Base-by-base conservation (phyloP, 2,888 invertebrate genomes). In the Aelia acuminata region DNA sequence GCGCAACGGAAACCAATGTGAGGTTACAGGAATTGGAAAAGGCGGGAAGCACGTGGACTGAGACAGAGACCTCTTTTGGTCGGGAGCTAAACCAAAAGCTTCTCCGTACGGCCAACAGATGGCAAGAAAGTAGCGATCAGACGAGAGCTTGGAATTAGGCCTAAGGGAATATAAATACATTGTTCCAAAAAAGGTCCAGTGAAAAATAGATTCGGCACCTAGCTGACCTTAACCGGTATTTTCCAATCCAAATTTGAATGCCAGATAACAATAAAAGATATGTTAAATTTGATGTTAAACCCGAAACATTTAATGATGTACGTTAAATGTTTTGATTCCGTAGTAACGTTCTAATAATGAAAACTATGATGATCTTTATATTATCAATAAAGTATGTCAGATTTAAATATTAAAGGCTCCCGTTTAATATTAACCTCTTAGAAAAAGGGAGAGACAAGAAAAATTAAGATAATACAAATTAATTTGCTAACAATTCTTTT, bases 101-200 rank as follows among this genome's bases (percentile, higher is more conserved):
- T 80, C 43, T n/a, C 43, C 2, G 11, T 0, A n/a, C 3, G 3
- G 80, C 80, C 80, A 43, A 43, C 43, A 80, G 80, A 80, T 43
- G 43, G 43, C 80, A n/a, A 11, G n/a, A 2, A 11, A 4, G 7
- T 13, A 3, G n/a, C n/a, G 11, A 80, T 43, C 13, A 1, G 22
- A 22, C 3, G 0, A 10, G 0, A 5, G 22, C 39, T 80, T 80
- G 80, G 80, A 80, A 43, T 2, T 80, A 80, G 80, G 80, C 80
- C 80, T 80, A 80, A 80, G 43, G 22, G 43, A 80, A 47, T 80
- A 80, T 80, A 80, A 80, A 80, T 80, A 80, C 80, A 47, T 80
- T 80, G 80, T 80, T 47, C 80, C 80, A 80, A 80, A 80, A 80
- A 80, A 80, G 80, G 39, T 39, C 80, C 22, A 43, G 80, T 43